Evolutionary conservation across 2,113 vertebrate species (phyloP).

Genomic region (Notarius quadriscutis): DNA sequence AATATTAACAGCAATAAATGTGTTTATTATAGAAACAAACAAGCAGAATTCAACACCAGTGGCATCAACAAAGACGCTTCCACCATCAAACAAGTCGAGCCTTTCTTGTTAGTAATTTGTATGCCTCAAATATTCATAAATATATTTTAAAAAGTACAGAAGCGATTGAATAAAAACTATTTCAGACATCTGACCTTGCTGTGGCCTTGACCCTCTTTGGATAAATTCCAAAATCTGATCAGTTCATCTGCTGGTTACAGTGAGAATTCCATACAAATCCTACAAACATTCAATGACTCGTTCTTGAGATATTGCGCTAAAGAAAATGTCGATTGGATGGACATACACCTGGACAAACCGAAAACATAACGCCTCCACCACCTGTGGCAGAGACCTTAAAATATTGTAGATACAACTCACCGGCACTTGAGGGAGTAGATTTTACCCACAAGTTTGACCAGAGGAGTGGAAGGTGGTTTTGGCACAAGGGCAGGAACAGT

Average conservation of each 20-base stretch:
- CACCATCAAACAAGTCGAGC: background rate
- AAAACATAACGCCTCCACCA: background rate
- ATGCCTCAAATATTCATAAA: background rate
- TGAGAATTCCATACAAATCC: background rate
- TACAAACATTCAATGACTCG: background rate
- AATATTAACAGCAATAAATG: background rate
- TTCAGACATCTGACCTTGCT: background rate
- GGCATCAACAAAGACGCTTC: background rate
- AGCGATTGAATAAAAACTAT: background rate
- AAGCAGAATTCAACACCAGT: background rate
- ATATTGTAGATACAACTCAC: slow-evolving; percentile 64
- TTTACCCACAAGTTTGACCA: slow-evolving; percentile 93
- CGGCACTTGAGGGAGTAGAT: slow-evolving; percentile 97
- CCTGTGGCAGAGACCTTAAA: background rate
- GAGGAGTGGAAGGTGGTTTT: slow-evolving; percentile 86
- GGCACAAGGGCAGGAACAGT: slow-evolving; percentile 90
- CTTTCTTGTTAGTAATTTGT: background rate
- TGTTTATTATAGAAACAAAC: background rate
- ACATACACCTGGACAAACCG: background rate
- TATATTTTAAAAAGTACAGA: background rate
- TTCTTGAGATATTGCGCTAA: background rate
- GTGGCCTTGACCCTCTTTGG: background rate
- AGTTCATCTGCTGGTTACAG: background rate
- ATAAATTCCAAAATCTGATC: background rate
- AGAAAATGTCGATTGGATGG: background rate